Evolutionary conservation across 1,140 invertebrate genomes (phyloP).

Genomic region (Protaetia brevitarsis): DNA sequence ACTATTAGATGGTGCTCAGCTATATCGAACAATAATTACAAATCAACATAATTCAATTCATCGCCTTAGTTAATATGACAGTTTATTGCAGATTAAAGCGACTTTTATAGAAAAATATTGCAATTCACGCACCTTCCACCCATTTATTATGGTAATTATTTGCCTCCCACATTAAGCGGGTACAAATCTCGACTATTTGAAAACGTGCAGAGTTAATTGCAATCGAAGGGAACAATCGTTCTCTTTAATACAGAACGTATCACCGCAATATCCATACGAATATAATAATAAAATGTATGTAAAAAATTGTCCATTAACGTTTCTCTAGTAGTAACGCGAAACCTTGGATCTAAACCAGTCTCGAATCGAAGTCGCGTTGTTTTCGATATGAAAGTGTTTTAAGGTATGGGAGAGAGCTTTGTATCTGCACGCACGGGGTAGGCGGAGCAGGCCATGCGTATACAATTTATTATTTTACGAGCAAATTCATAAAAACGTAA

Average conservation of each 20-base stretch:
- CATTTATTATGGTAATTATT: constrained; percentile 4
- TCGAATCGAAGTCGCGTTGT: not conserved
- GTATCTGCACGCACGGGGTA: not conserved
- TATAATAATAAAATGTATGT: not conserved
- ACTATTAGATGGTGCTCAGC: too few relatives aligned
- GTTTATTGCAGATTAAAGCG: constrained; percentile 10
- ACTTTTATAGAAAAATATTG: not conserved
- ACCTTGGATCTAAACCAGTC: not conserved
- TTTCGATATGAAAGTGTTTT: constrained; percentile 16
- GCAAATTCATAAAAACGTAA: not conserved
- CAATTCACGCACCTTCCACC: not conserved
- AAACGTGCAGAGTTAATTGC: not conserved
- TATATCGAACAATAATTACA: too few relatives aligned
- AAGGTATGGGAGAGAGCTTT: not conserved
- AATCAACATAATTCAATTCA: not conserved
- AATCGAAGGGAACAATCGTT: not conserved
- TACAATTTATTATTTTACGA: constrained; percentile 15
- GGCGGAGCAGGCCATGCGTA: constrained; percentile 14
- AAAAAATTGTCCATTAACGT: not conserved
- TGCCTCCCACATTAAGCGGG: not conserved
- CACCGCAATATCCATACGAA: not conserved
- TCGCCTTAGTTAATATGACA: not conserved
- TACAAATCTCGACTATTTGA: not conserved
- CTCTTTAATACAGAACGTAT: not conserved
- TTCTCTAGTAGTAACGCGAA: not conserved